phyloP scores from a whole-genome alignment of 2,113 vertebrate genomes.

The Zosterops lateralis region DNA sequence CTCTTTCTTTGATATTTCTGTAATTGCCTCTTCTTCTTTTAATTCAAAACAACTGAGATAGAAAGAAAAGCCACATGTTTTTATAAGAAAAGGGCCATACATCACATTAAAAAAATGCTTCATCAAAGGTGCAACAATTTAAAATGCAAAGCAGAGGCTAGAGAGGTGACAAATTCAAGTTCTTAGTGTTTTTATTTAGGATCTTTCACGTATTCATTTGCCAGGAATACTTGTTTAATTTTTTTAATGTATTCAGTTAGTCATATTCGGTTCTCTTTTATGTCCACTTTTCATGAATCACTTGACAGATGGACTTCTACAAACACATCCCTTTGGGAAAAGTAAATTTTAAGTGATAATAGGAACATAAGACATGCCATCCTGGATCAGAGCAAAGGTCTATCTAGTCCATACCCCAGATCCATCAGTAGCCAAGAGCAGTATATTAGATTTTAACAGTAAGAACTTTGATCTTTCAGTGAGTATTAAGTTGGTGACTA shows the following conservation, averaged over 20 bases:
- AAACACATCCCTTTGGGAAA: conserved; percentile 41
- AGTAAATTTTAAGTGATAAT: conserved; percentile 50
- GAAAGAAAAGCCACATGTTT: conserved; percentile 54
- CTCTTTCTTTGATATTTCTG: conserved; percentile 51
- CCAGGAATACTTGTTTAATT: conserved; percentile 20
- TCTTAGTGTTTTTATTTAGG: not conserved
- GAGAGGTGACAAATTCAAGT: conserved; percentile 33
- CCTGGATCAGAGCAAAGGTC: conserved; percentile 46
- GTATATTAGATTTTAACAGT: conserved; percentile 22
- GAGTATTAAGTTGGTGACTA: conserved; percentile 21
- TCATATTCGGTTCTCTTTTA: conserved; percentile 35
- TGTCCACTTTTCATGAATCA: conserved; percentile 41
- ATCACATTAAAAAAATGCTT: conserved; percentile 38
- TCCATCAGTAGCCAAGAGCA: conserved; percentile 29
- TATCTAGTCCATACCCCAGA: not conserved
- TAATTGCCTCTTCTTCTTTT: conserved; percentile 50
- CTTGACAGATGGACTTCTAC: conserved; percentile 49
- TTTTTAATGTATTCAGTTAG: conserved; percentile 43
- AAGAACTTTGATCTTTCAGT: conserved; percentile 45
- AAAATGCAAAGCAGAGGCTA: conserved; percentile 37
- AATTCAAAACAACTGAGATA: conserved; percentile 55
- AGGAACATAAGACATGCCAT: conserved; percentile 34
- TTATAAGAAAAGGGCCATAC: not conserved
- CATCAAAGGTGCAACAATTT: conserved; percentile 45
- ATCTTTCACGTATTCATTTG: conserved; percentile 27